Base-by-base conservation (phyloP, 2,888 invertebrate genomes). In the Gymnoscelis rufifasciata region DNA sequence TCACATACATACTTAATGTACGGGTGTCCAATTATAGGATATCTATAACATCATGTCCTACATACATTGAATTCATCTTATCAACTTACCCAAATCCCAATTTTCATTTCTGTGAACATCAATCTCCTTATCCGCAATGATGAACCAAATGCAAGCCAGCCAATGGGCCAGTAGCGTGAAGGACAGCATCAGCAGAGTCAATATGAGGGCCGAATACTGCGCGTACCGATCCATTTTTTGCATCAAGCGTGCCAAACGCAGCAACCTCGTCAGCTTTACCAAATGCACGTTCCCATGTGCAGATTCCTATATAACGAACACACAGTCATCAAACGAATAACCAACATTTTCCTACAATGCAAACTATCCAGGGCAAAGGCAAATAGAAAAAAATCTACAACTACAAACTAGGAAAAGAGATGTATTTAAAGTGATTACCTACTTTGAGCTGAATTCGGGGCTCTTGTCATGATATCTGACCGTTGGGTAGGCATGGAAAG, bases 211-310 rank as follows among this genome's bases (percentile, higher is more conserved):
- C 56, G 96, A 96, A 86, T 98, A 97, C 82, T 98, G 97, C 7
- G 97, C 97, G 83, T 97, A 98, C 69, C 97, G 92, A 86, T 98
- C 98, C 92, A 98, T 95, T 89, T 98, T 98, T 89, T 97, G 97
- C 57, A 97, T 90, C 39, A 98, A 89, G 43, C 98, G 91, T 11
- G 97, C 97, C 62, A 98, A 89, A 43, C 98, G 92, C 58, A 98
- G 88, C 64, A 98, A 89, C 62, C 98, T 91, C 47, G 97, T 97
- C 68, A 98, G 89, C 86, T 98, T 98, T 62, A 98, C 94, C 73
- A 98, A 91, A 88, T 97, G 97, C 59, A 97, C 96, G 69, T 95
- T 94, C 37, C 92, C 90, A 57, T 90, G 91, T 3, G 92, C 90
- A 29, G 94, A 92, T 74, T 93, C 93, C 93, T 93, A 79, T 53